Evolutionary conservation across 92 coral and sea anemone species (phyloP).

Genomic region (Metridium senile): DNA sequence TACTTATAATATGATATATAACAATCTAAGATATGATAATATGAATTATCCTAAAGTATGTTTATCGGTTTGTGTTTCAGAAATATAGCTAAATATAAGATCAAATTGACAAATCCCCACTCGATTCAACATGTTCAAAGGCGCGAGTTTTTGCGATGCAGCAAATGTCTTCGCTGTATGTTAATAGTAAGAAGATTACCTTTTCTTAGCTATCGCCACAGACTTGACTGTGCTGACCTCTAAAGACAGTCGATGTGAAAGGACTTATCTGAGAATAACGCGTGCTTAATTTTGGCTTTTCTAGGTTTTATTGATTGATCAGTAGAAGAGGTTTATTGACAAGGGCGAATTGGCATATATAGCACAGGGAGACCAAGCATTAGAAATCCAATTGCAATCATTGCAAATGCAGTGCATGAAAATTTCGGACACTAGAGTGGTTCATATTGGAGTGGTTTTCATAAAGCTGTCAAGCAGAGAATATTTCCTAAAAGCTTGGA

Average conservation of each 20-base stretch:
- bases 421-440: too few species aligned
- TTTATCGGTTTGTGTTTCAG: too few species aligned
- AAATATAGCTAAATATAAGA: too few species aligned
- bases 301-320: conserved; percentile 29
- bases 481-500: too few species aligned
- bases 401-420: too few species aligned
- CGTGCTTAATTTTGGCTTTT: conserved; percentile 20
- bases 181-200: conserved; percentile 39
- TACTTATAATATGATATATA: too few species aligned
- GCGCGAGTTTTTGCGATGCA: background rate
- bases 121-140: too few species aligned
- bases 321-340: conserved; percentile 10
- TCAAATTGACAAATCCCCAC: too few species aligned
- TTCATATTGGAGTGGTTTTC: too few species aligned
- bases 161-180: background rate
- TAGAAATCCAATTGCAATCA: background rate
- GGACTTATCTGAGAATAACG: conserved; percentile 6
- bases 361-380: conserved; percentile 26
- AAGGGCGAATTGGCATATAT: background rate
- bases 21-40: too few species aligned
- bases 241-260: conserved; percentile 16
- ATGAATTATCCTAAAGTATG: too few species aligned
- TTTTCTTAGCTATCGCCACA: conserved; percentile 18
- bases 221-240: conserved; percentile 40
- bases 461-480: too few species aligned